Evolutionary conservation across 2,797 vertebrate species (phyloP).

Genomic region (Hypotaenidia philippensis): DNA sequence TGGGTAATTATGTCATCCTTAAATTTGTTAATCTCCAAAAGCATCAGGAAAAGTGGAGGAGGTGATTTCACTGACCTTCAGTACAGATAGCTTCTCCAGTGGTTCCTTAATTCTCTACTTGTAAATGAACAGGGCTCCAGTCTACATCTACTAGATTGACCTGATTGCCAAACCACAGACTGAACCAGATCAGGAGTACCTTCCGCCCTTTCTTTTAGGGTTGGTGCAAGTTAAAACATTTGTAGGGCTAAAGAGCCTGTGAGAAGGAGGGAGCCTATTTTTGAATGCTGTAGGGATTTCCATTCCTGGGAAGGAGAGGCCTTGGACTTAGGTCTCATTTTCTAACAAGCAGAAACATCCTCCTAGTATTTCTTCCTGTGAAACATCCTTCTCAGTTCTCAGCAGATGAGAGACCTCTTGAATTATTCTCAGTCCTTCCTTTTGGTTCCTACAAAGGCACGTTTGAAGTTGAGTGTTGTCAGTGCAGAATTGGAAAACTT

Average conservation of each 20-base stretch:
- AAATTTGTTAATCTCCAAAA: neutral
- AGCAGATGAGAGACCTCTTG: neutral
- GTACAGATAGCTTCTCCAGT: neutral
- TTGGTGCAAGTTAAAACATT: neutral
- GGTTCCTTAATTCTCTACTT: neutral
- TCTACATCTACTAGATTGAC: neutral
- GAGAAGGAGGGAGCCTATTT: neutral
- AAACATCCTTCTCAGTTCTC: neutral
- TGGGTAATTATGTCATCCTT: neutral
- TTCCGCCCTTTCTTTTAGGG: neutral
- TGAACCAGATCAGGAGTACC: neutral
- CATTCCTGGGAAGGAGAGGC: neutral
- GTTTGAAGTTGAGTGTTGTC: neutral
- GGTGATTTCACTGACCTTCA: neutral
- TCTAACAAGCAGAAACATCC: neutral
- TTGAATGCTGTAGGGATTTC: neutral
- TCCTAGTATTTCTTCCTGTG: neutral
- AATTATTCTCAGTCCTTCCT: neutral
- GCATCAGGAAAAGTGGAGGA: neutral
- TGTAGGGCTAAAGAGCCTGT: neutral
- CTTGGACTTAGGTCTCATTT: neutral
- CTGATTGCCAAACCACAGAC: neutral
- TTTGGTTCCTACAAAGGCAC: neutral
- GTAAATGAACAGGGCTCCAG: neutral
- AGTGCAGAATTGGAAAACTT: neutral